phyloP scores from a whole-genome alignment of 1,140 invertebrate species.

The Meloidogyne exigua region DNA sequence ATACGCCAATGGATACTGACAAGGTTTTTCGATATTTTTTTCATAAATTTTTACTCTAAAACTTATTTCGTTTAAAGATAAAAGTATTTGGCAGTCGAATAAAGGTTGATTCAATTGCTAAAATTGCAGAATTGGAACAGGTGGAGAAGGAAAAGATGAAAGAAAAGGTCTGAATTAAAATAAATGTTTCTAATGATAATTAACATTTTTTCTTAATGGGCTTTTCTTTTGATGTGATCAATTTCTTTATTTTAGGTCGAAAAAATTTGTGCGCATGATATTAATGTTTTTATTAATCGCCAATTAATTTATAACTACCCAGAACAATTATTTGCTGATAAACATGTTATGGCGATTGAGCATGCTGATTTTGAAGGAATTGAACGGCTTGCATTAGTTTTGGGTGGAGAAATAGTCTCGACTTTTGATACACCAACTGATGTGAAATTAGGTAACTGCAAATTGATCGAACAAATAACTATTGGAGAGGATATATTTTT shows the following conservation, averaged over 20 bases:
- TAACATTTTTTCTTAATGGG: not conserved
- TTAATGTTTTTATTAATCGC: slow-evolving; percentile 97
- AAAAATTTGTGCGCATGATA: slow-evolving; percentile 90
- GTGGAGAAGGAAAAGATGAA: slow-evolving; percentile 99
- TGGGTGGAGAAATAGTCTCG: slow-evolving; percentile 94
- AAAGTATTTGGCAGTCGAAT: slow-evolving; percentile 92
- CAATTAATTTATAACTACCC: slow-evolving; percentile 99
- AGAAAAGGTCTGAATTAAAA: slow-evolving; percentile 74
- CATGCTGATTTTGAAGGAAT: slow-evolving; percentile 99
- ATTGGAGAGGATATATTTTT: slow-evolving; percentile 95
- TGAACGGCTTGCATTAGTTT: slow-evolving; percentile 90
- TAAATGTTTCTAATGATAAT: not conserved
- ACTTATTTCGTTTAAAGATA: slow-evolving; percentile 33
- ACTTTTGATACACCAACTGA: slow-evolving; percentile 91
- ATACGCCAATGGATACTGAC: slow-evolving; percentile 99
- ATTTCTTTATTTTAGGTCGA: slow-evolving; percentile 64
- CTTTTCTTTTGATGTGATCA: not conserved
- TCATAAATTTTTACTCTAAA: not conserved
- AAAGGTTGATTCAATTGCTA: slow-evolving; percentile 93
- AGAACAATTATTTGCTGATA: slow-evolving; percentile 97
- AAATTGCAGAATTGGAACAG: slow-evolving; percentile 93
- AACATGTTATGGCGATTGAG: slow-evolving; percentile 97
- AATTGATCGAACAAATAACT: slow-evolving; percentile 94
- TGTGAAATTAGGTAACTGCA: slow-evolving; percentile 88
- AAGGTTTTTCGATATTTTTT: slow-evolving; percentile 73